Base-by-base conservation (phyloP, 1,140 invertebrate genomes). In the Hyphantria cunea region DNA sequence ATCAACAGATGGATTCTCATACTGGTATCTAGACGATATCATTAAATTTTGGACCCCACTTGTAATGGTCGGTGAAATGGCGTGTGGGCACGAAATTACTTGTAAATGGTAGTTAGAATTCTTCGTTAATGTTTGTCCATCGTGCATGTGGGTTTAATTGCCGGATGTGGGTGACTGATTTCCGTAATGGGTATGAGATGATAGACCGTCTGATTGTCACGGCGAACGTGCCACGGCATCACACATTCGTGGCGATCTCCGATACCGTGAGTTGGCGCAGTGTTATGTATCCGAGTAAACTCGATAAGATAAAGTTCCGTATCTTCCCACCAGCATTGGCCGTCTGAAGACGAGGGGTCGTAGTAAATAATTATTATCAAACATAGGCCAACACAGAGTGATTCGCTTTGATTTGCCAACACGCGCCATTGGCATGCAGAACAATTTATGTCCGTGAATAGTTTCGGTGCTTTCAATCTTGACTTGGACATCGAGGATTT, bases 1-100 rank as follows among this genome's bases (percentile, higher is more conserved):
- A 72, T 67, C 75, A 75, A 77, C 82, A 85, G 80, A 84, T 83
- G 82, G 76, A 84, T 80, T 74, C 81, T 72, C 72, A 73, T 78
- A 74, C 60, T 65, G 45, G 64, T 65, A 68, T 76, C 78, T 76
- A 81, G 76, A 81, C 76, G 74, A 82, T 80, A 79, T 76, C 68
- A 73, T 82, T 77, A 78, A 75, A 78, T 74, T 76, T 76, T 58
- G 69, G 67, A 69, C 70, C 66, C 62, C 69, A 54, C 66, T 67
- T 52, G 63, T 71, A 71, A 70, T 69, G 60, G 63, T 53, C 52
- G 58, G 68, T 69, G 70, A 72, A 72, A 76, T 72, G 68, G 64
- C 66, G 71, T 72, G 74, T 76, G 66, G 71, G 71, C 66, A 63
- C 62, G 31, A 59, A 76, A 71, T 73, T 51, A 73, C 64, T 71